Evolutionary conservation across 2,113 vertebrate genomes (phyloP).

Genomic region (Porphyrio hochstetteri): DNA sequence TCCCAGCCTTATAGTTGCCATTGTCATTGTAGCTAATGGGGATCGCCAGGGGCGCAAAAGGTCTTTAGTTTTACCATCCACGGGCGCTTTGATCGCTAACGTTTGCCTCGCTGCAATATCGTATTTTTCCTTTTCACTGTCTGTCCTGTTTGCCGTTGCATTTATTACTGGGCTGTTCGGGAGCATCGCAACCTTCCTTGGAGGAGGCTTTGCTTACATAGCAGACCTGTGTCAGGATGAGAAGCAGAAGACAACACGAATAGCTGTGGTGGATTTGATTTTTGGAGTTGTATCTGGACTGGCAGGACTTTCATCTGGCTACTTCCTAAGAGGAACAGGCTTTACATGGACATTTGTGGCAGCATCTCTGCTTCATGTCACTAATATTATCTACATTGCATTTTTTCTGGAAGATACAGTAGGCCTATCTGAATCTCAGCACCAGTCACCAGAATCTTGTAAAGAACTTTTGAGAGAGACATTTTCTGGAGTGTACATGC

Average conservation of each 20-base stretch:
- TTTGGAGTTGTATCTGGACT: slow-evolving; percentile 86
- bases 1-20: slow-evolving; percentile 86
- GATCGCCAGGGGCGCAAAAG: slow-evolving; percentile 88
- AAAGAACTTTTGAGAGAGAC: slow-evolving; percentile 71
- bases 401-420: slow-evolving; percentile 86
- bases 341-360: slow-evolving; percentile 89
- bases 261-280: slow-evolving; percentile 90
- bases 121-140: slow-evolving; percentile 82
- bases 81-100: slow-evolving; percentile 78
- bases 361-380: slow-evolving; percentile 64
- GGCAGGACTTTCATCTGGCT: slow-evolving; percentile 86
- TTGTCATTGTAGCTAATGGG: slow-evolving; percentile 89
- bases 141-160: slow-evolving; percentile 79
- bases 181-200: slow-evolving; percentile 85
- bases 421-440: slow-evolving; percentile 36
- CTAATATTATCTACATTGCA: slow-evolving; percentile 83
- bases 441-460: slow-evolving; percentile 28
- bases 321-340: slow-evolving; percentile 84
- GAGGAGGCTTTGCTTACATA: slow-evolving; percentile 90
- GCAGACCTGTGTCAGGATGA: slow-evolving; percentile 84
- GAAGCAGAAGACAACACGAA: slow-evolving; percentile 86
- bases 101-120: slow-evolving; percentile 77
- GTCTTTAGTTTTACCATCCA: slow-evolving; percentile 83
- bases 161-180: slow-evolving; percentile 85
- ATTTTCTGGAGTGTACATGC: slow-evolving; percentile 76